Base-by-base conservation (phyloP, 2,113 vertebrate species). In the Miniopterus natalensis region DNA sequence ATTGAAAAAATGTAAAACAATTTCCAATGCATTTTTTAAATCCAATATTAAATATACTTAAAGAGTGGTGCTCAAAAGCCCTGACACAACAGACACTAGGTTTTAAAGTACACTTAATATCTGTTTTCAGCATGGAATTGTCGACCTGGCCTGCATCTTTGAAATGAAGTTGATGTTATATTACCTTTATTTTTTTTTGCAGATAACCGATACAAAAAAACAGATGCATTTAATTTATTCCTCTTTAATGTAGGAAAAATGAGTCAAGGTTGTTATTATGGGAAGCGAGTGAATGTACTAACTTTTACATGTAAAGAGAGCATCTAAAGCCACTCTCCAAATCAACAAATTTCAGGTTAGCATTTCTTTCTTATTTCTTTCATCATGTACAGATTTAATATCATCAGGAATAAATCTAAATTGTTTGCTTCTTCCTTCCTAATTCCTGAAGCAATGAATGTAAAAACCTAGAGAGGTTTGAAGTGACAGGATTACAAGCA, bases 401-500 rank as follows among this genome's bases (percentile, higher is more conserved):
- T 98, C 97, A 97, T 97, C 97, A 95, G 98, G 98, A 98, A 98
- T 98, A 98, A 98, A 98, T 99, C 98, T 98, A 98, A 98, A 98
- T 98, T 98, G 98, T 98, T 98, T 98, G 97, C 98, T 98, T 98
- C 98, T 98, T 98, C 98, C 96, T 97, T 98, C 96, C 98, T 98
- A 98, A 98, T 98, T 99, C 98, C 98, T 98, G 98, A 95, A 98
- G 98, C 98, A 98, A 96, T 98, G 97, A 98, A 96, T 98, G 97
- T 98, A 98, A 98, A 98, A 98, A 96, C 98, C 98, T 98, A 93
- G 97, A 98, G 98, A 99, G 98, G 98, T 98, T 98, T 98, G 98
- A 98, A 98, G 98, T 98, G 98, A 98, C 98, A 98, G 98, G 98
- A 98, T 99, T 99, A 99, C 99, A 99, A 98, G 98, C 97, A 98